Percentiles rank a stretch among this genome's conserved stretches.
These are phyloP conservation scores for Microcebus ravelobensis DNA, from an alignment of 2,113 vertebrate genomes.

Conservation along the genomic window DNA sequence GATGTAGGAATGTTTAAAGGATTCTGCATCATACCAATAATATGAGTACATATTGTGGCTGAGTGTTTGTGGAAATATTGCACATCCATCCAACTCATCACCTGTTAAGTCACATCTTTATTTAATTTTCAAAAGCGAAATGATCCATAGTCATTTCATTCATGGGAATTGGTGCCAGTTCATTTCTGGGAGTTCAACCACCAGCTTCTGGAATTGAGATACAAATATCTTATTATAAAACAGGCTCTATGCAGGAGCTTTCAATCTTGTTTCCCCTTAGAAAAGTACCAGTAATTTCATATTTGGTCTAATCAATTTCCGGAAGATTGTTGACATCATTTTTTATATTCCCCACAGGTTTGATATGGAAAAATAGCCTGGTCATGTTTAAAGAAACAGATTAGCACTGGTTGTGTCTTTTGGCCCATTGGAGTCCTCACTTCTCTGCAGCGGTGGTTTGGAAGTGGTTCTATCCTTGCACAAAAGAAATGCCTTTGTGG, in stretches of 20 bases:
- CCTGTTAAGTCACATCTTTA: slow-evolving; percentile 77
- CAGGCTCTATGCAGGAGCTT: background rate
- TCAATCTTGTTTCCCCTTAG: background rate
- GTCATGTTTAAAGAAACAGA: background rate
- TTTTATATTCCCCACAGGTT: background rate
- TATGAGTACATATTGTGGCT: background rate
- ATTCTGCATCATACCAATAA: background rate
- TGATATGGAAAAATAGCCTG: background rate
- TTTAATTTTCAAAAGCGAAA: slow-evolving; percentile 73
- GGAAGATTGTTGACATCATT: background rate
- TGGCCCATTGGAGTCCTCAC: background rate
- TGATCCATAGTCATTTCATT: slow-evolving; percentile 76
- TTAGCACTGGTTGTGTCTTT: background rate
- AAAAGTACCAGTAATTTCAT: slow-evolving; percentile 37
- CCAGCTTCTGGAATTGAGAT: slow-evolving; percentile 57
- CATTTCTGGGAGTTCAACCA: slow-evolving; percentile 52
- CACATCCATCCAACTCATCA: slow-evolving; percentile 62
- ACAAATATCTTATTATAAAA: slow-evolving; percentile 54
- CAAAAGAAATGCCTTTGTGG: background rate
- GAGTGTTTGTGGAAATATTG: slow-evolving; percentile 65
- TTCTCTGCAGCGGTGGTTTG: background rate
- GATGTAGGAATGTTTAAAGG: background rate
- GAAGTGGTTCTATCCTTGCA: background rate
- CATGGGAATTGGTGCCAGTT: slow-evolving; percentile 58
- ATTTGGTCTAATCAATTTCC: slow-evolving; percentile 29